Percentiles rank a stretch among this genome's conserved stretches.
Conservation (phyloP, 2,888 invertebrate species). For the Thalpophila matura region DNA sequence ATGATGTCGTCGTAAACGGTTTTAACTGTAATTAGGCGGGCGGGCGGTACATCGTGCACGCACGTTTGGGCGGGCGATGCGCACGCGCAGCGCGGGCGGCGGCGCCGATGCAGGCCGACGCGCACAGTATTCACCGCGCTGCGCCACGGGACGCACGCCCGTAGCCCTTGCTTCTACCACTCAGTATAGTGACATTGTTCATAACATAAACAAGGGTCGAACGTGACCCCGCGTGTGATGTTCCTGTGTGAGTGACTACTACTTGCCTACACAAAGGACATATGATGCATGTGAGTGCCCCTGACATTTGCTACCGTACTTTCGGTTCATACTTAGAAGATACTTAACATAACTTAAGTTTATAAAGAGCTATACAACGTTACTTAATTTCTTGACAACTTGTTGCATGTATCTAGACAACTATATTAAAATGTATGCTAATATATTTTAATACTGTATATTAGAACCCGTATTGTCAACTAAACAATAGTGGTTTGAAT, state of each 20-base stretch:
- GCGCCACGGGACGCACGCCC: slow-evolving; percentile 73
- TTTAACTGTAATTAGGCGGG: slow-evolving; percentile 33
- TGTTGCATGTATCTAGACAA: slow-evolving; percentile 5
- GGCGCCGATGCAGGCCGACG: slow-evolving; percentile 27
- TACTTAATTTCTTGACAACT: slow-evolving; percentile 3
- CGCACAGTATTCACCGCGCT: slow-evolving; percentile 73
- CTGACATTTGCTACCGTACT: slow-evolving; percentile 47
- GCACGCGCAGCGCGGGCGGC: slow-evolving; percentile 39
- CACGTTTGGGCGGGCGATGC: slow-evolving; percentile 48
- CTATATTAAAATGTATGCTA: slow-evolving; percentile 25
- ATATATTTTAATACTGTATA: slow-evolving; percentile 41
- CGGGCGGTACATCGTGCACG: slow-evolving; percentile 36
- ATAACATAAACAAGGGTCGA: slow-evolving; percentile 77
- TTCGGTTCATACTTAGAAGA: slow-evolving; percentile 27
- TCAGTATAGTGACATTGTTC: slow-evolving; percentile 51
- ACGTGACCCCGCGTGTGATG: slow-evolving; percentile 80
- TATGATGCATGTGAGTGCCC: slow-evolving; percentile 88
- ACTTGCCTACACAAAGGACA: slow-evolving; percentile 70
- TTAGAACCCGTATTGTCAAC: slow-evolving; percentile 55
- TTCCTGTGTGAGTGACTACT: slow-evolving; percentile 81
- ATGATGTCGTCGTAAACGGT: no score
- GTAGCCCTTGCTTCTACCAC: slow-evolving; percentile 31
- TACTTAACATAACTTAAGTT: slow-evolving; percentile 6
- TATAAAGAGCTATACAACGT: slow-evolving; percentile 1
- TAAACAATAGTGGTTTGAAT: slow-evolving; percentile 63